Evolutionary conservation across 2,888 invertebrate species (phyloP).

Genomic region (Ophioninae sp.): DNA sequence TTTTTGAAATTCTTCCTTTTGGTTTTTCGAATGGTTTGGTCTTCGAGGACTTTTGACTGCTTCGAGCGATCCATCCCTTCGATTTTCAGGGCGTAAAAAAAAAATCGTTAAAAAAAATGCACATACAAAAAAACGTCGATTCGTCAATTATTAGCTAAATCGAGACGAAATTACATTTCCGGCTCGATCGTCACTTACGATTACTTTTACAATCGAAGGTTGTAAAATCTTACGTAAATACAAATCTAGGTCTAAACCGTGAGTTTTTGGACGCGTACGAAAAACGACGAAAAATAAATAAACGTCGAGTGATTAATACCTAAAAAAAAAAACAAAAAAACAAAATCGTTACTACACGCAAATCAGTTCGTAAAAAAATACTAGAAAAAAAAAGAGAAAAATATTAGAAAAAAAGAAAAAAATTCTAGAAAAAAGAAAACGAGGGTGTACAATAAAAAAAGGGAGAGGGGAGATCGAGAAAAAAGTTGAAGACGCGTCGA

Average conservation of each 20-base stretch:
- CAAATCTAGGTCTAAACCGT: slow-evolving; percentile 21
- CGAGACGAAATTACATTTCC: slow-evolving; percentile 9
- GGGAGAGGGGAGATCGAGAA: slow-evolving; percentile 39
- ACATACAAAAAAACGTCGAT: slow-evolving; percentile 44
- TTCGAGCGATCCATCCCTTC: background rate
- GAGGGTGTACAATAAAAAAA: slow-evolving; percentile 54
- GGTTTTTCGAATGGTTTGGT: too few relatives aligned
- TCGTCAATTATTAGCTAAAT: background rate
- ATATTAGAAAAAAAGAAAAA: slow-evolving; percentile 60
- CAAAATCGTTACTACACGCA: slow-evolving; percentile 53
- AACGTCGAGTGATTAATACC: slow-evolving; percentile 52
- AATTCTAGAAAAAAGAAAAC: slow-evolving; percentile 58
- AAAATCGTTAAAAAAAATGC: slow-evolving; percentile 67
- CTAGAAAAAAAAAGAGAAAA: slow-evolving; percentile 60
- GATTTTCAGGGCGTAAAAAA: background rate
- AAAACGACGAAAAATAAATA: background rate
- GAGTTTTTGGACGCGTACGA: background rate
- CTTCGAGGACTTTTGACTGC: background rate
- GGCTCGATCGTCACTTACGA: background rate
- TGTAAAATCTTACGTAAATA: slow-evolving; percentile 29
- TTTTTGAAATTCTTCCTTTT: too few relatives aligned
- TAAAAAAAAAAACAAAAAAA: slow-evolving; percentile 49
- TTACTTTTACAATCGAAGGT: background rate
- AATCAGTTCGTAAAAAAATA: slow-evolving; percentile 64
- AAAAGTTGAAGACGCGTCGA: slow-evolving; percentile 65